phyloP scores from a whole-genome alignment of 2,888 invertebrate genomes.

The Desoria tigrina region DNA sequence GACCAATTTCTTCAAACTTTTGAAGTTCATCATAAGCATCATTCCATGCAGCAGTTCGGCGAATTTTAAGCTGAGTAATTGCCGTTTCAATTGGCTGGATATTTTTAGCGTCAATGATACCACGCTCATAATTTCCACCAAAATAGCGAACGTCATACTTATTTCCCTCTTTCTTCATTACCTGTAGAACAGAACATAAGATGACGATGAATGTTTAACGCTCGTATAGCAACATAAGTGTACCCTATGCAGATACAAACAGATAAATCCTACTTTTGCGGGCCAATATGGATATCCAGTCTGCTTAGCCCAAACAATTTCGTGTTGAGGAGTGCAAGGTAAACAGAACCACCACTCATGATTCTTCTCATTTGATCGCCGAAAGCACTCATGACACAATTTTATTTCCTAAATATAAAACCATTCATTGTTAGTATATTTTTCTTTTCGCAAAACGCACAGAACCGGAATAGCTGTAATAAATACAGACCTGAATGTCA shows the following conservation, averaged over 20 bases:
- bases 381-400: constrained; percentile 76
- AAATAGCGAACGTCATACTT: constrained; percentile 77
- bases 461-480: not conserved
- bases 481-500: constrained; percentile 43
- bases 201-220: no score
- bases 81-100: constrained; percentile 66
- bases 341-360: constrained; percentile 70
- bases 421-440: constrained; percentile 5
- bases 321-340: constrained; percentile 73
- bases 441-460: not conserved
- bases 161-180: constrained; percentile 63
- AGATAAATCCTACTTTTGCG: constrained; percentile 64
- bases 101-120: constrained; percentile 66
- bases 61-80: constrained; percentile 58
- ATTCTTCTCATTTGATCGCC: constrained; percentile 74
- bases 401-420: constrained; percentile 66
- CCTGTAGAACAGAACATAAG: constrained; percentile 54
- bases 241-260: not conserved
- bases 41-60: constrained; percentile 65
- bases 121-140: constrained; percentile 73
- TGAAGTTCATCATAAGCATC: constrained; percentile 62
- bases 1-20: not conserved
- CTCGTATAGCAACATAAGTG: no score
- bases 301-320: constrained; percentile 77
- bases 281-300: constrained; percentile 81